Percentiles rank a stretch among this genome's conserved stretches.
These are phyloP conservation scores for Trachymyrmex septentrionalis DNA, from an alignment of 1,140 invertebrate genomes.

Conservation along the genomic window DNA sequence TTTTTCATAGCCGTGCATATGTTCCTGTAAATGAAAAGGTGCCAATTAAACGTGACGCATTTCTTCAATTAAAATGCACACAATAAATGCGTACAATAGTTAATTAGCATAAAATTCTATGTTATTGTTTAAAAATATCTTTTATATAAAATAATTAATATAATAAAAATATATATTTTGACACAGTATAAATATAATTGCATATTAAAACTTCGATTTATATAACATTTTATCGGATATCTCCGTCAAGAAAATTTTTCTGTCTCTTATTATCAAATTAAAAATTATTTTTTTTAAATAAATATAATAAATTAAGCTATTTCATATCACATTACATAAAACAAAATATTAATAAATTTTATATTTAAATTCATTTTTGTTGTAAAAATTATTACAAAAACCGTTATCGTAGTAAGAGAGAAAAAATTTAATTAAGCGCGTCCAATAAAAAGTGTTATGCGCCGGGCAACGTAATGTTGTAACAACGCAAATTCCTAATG, in stretches of 20 bases:
- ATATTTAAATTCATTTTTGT: constrained; percentile 4
- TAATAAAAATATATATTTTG: background rate
- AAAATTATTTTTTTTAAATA: background rate
- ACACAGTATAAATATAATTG: background rate
- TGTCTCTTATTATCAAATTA: background rate
- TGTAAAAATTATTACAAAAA: background rate
- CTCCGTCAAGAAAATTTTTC: background rate
- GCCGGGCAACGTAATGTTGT: background rate
- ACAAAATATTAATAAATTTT: background rate
- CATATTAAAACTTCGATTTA: background rate
- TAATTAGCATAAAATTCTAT: constrained; percentile 9
- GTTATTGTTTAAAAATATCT: background rate
- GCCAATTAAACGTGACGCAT: constrained; percentile 36
- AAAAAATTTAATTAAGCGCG: constrained; percentile 33
- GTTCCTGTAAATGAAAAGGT: background rate
- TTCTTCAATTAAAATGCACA: constrained; percentile 16
- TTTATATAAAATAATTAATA: background rate
- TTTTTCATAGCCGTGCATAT: constrained; percentile 24
- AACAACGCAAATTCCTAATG: constrained; percentile 28
- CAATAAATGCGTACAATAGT: background rate
- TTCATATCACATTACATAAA: background rate
- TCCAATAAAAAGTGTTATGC: constrained; percentile 15
- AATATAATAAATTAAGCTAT: background rate
- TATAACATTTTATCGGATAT: background rate
- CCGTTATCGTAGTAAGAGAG: background rate